A percentile compares a stretch with the other conserved stretches of the same genome.
Conservation (phyloP, 1,140 invertebrate genomes). For the Papilio helenus region DNA sequence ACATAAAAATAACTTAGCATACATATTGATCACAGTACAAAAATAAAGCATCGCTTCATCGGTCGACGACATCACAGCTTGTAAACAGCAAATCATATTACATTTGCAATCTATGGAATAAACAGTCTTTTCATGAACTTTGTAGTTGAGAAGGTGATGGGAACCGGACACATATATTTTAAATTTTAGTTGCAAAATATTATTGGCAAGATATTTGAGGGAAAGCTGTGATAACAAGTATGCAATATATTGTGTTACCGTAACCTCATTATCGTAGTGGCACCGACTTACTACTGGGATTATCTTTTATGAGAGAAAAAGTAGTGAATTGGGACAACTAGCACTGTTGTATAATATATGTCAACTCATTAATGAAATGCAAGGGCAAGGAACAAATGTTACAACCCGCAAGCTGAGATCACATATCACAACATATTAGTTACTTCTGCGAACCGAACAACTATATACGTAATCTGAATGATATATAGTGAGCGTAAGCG, state of each 20-base stretch:
- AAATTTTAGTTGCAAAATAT: slow-evolving; percentile 6
- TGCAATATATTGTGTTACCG: not conserved
- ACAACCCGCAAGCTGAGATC: slow-evolving; percentile 33
- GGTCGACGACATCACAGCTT: slow-evolving; percentile 76
- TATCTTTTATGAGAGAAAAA: not conserved
- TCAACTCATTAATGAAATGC: slow-evolving; percentile 18
- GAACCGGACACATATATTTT: not conserved
- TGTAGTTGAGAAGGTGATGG: not conserved
- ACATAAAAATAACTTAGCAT: slow-evolving; percentile 62
- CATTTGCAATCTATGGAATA: slow-evolving; percentile 49
- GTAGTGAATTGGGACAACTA: not conserved
- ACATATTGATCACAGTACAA: slow-evolving; percentile 80
- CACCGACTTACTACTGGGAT: not conserved
- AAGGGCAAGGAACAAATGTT: slow-evolving; percentile 2
- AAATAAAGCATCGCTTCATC: slow-evolving; percentile 80
- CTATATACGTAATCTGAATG: not conserved
- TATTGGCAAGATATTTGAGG: not conserved
- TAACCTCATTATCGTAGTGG: not conserved
- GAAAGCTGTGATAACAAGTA: slow-evolving; percentile 22
- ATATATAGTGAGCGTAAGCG: not conserved
- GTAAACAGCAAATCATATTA: slow-evolving; percentile 68
- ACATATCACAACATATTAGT: slow-evolving; percentile 29
- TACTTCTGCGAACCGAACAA: not conserved
- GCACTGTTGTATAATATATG: not conserved
- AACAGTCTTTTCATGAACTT: slow-evolving; percentile 42